Percentiles rank a stretch among this genome's conserved stretches.
Evolutionary conservation across 2,113 vertebrate species (phyloP).

Genomic region (Dermatemys mawii): DNA sequence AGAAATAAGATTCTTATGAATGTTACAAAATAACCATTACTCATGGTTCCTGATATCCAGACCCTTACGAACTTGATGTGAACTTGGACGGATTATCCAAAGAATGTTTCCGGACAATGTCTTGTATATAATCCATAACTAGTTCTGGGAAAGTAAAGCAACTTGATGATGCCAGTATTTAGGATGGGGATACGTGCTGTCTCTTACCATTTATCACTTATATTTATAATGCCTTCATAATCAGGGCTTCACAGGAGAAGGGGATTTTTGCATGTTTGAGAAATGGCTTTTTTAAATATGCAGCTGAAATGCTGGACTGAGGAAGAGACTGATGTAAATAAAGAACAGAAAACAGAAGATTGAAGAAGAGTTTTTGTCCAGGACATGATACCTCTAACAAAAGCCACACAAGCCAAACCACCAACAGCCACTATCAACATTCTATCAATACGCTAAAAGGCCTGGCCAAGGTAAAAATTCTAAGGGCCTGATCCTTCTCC

Average conservation of each 20-base stretch:
- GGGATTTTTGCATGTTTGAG: constrained; percentile 36
- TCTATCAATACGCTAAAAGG: neutral
- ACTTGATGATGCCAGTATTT: constrained; percentile 44
- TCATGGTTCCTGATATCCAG: constrained; percentile 62
- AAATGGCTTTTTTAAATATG: constrained; percentile 38
- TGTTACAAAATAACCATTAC: constrained; percentile 72
- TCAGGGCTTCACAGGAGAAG: constrained; percentile 34
- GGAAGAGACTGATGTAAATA: neutral
- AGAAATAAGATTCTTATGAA: constrained; percentile 69
- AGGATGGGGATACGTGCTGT: constrained; percentile 14
- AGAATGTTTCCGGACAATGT: constrained; percentile 40
- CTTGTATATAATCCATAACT: constrained; percentile 15
- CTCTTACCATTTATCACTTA: constrained; percentile 35
- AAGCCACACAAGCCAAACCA: neutral
- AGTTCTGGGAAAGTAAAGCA: constrained; percentile 47
- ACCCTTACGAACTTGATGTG: constrained; percentile 66
- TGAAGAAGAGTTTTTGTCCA: neutral
- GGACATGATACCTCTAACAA: neutral
- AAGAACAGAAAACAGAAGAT: neutral
- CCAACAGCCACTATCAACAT: neutral
- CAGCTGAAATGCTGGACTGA: neutral
- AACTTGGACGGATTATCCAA: constrained; percentile 55
- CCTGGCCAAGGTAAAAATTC: neutral
- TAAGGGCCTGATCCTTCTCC: neutral
- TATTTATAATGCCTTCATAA: constrained; percentile 9